Base-by-base conservation (phyloP, 1,140 invertebrate species). In the Linepithema humile region DNA sequence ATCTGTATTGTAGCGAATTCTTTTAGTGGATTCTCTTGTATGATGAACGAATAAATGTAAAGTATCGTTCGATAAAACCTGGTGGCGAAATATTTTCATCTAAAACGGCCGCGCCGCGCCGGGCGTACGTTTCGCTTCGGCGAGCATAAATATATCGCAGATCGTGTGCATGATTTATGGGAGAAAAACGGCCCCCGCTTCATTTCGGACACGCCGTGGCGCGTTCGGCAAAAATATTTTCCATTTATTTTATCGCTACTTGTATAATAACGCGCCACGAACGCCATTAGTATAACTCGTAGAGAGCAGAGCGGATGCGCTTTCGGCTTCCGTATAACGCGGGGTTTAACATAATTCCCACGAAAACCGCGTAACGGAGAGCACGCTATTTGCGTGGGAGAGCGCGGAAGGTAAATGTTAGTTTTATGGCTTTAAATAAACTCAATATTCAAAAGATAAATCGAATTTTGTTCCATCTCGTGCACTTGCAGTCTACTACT, bases 41-140 rank as follows among this genome's bases (percentile, higher is more conserved):
- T 92, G 84, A 90, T 90, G 89, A 91, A 92, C 88, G 89, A 92
- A 92, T 92, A 91, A 92, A 91, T 88, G 86, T 85, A 92, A 92
- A 91, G 74, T 92, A 90, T 92, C 86, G 90, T 92, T 93, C 89
- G 84, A 85, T 91, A 90, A 84, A 38, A 59, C n/a, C 45, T 38
- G 10, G 15, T 20, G 55, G 60, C n/a, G 43, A 26, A 45, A 69
- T 32, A n/a, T 35, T 50, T 45, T 73, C 53, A 60, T 67, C 23
- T 17, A 17, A 1, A 29, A 20, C 38, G 12, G 23, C 17, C n/a
- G 23, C 20, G 29, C 3, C 23, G 23, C 4, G n/a, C n/a, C 7
- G 10, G 35, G 15, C 50, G 17, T 69, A 10, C 35, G 23, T 70
- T 69, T 40, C 48, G 2, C 45, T 3, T 10, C 17, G n/a, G 26